Percentiles rank a stretch among this genome's conserved stretches.
Conservation (phyloP, 2,888 invertebrate species). For the Crocallis elinguaria region DNA sequence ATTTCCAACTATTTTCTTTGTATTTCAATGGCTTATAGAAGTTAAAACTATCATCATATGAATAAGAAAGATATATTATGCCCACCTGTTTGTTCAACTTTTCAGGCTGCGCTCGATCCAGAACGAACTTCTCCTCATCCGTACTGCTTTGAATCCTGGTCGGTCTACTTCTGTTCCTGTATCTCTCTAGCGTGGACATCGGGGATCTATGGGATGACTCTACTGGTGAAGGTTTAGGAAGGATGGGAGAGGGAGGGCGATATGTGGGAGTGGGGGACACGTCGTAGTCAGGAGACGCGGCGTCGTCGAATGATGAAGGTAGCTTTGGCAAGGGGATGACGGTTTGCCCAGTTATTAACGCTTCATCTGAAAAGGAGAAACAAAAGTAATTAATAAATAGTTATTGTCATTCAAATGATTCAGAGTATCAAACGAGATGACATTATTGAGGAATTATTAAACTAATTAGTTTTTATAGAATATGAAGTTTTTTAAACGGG, state of each 20-base stretch:
- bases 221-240: slow-evolving; percentile 57
- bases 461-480: no score
- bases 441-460: no score
- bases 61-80: neutral
- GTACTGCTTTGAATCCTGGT: slow-evolving; percentile 65
- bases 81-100: slow-evolving; percentile 78
- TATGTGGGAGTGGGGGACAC: slow-evolving; percentile 59
- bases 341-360: slow-evolving; percentile 86
- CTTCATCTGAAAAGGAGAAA: slow-evolving; percentile 76
- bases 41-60: no score
- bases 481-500: no score
- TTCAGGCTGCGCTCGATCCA: slow-evolving; percentile 87
- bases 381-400: neutral
- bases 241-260: slow-evolving; percentile 66
- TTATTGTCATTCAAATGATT: neutral
- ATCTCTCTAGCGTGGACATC: slow-evolving; percentile 78
- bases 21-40: neutral
- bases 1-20: neutral
- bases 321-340: slow-evolving; percentile 87
- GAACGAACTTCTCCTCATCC: slow-evolving; percentile 88
- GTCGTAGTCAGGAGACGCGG: slow-evolving; percentile 68
- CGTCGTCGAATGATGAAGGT: slow-evolving; percentile 81
- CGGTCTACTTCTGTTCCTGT: slow-evolving; percentile 72
- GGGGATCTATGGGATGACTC: slow-evolving; percentile 61
- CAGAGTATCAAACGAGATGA: no score